Evolutionary conservation across 2,888 invertebrate genomes (phyloP).

Genomic region (Lycocerus yunnanus): DNA sequence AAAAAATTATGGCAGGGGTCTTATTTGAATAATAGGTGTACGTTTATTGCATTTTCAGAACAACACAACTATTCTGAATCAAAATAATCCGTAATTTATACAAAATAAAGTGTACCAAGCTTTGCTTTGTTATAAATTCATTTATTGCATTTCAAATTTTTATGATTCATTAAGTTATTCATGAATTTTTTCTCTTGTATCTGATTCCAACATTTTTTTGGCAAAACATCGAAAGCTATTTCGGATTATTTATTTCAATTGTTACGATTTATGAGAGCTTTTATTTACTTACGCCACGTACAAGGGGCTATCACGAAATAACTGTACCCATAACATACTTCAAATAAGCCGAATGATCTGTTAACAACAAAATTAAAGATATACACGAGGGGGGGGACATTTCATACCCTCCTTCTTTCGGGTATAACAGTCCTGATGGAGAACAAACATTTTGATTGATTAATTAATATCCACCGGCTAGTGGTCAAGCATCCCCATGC

Average conservation of each 20-base stretch:
- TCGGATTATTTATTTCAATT: not conserved
- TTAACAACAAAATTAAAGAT: too few relatives aligned
- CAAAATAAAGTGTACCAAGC: not conserved
- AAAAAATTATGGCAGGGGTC: constrained; percentile 26
- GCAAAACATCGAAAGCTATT: not conserved
- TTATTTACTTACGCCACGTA: not conserved
- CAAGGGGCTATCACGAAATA: not conserved
- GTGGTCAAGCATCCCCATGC: too few relatives aligned
- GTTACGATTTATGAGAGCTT: not conserved
- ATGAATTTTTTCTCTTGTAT: not conserved
- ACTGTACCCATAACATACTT: too few relatives aligned
- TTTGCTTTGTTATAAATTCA: not conserved
- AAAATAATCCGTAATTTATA: constrained; percentile 19
- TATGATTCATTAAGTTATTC: not conserved
- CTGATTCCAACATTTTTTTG: not conserved
- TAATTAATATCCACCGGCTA: too few relatives aligned
- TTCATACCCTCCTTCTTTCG: too few relatives aligned
- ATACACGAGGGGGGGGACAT: too few relatives aligned
- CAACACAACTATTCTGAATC: constrained; percentile 17
- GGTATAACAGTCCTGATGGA: too few relatives aligned
- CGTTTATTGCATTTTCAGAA: constrained; percentile 17
- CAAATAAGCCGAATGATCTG: too few relatives aligned
- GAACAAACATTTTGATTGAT: too few relatives aligned
- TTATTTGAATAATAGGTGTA: constrained; percentile 30
- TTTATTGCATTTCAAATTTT: not conserved